phyloP scores from a whole-genome alignment of 2,888 invertebrate species.

The Ametastegia equiseti region DNA sequence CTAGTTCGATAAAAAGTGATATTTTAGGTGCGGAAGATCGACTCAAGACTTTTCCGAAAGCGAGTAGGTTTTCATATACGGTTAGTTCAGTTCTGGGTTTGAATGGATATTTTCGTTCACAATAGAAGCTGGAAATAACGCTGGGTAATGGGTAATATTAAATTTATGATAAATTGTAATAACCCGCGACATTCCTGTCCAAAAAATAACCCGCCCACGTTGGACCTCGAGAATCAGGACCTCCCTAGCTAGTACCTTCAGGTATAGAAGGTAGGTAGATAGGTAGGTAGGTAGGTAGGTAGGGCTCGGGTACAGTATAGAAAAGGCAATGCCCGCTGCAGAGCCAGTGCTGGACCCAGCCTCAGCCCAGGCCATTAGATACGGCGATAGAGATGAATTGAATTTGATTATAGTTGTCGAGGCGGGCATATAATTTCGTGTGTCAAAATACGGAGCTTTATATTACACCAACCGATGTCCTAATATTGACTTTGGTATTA shows the following conservation, averaged over 20 bases:
- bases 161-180: constrained; percentile 68
- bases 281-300: constrained; percentile 8
- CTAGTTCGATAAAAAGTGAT: background rate
- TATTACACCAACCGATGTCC: constrained; percentile 46
- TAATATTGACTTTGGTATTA: constrained; percentile 47
- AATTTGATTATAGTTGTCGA: constrained; percentile 63
- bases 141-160: constrained; percentile 57
- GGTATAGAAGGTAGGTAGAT: constrained; percentile 7
- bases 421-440: constrained; percentile 63
- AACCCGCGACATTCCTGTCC: constrained; percentile 61
- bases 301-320: constrained; percentile 27
- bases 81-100: background rate
- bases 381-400: constrained; percentile 66
- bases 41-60: background rate
- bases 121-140: constrained; percentile 54
- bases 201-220: constrained; percentile 57
- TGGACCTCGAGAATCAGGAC: constrained; percentile 14
- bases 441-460: constrained; percentile 64
- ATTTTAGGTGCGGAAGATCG: background rate
- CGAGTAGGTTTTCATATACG: background rate
- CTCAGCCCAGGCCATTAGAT: constrained; percentile 60
- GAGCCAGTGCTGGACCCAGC: constrained; percentile 35
- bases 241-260: constrained; percentile 42
- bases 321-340: constrained; percentile 16
- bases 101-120: background rate